Evolutionary conservation across 2,888 invertebrate species (phyloP).

Genomic region (Dynastes maya): DNA sequence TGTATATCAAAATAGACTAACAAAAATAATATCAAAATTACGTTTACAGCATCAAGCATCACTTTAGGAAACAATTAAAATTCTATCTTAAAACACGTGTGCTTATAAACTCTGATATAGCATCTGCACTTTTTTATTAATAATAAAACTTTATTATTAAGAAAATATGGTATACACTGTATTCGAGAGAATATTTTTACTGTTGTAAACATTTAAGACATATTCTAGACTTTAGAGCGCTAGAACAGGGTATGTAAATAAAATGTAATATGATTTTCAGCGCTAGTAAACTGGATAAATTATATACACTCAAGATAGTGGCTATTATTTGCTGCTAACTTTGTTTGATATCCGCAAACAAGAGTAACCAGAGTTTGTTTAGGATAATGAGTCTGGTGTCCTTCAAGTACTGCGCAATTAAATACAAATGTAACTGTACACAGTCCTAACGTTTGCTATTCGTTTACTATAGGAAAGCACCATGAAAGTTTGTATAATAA

Average conservation of each 20-base stretch:
- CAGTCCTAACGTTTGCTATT: too few relatives aligned
- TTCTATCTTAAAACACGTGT: not conserved
- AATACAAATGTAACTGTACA: not conserved
- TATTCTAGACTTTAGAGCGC: not conserved
- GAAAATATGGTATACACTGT: not conserved
- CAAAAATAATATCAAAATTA: not conserved
- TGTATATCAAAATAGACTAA: not conserved
- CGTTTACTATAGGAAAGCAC: too few relatives aligned
- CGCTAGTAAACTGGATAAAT: too few relatives aligned
- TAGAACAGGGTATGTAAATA: too few relatives aligned
- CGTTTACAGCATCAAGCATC: not conserved
- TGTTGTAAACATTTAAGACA: not conserved
- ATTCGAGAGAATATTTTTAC: not conserved
- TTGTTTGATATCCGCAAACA: conserved; percentile 1
- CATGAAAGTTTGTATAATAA: too few relatives aligned
- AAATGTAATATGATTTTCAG: too few relatives aligned
- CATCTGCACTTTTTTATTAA: conserved; percentile 15
- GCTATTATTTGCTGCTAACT: not conserved
- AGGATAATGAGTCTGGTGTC: not conserved
- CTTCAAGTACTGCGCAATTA: not conserved
- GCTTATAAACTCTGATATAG: not conserved
- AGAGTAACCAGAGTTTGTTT: conserved; percentile 1
- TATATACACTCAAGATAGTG: too few relatives aligned
- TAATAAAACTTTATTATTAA: conserved; percentile 1
- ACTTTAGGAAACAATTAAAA: conserved; percentile 4